A percentile compares a stretch with the other conserved stretches of the same genome.
Conservation (phyloP, 2,797 vertebrate species). For the Malurus leucopterus region DNA sequence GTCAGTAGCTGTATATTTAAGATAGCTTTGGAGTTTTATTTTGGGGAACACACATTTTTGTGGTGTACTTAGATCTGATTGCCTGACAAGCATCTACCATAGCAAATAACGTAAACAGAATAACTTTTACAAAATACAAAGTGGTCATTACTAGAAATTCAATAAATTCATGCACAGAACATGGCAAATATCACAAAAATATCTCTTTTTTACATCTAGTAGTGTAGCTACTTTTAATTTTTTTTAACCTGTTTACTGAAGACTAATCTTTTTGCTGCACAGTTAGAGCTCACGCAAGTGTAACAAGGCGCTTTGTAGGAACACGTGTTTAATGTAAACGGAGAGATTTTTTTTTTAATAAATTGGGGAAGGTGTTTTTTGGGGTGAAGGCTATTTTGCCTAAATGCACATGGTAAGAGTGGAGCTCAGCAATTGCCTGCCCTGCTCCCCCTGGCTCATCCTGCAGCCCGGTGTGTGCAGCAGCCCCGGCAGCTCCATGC, state of each 20-base stretch:
- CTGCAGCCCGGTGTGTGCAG: not conserved
- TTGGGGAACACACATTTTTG: slow-evolving; percentile 33
- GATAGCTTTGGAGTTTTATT: slow-evolving; percentile 46
- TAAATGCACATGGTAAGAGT: not conserved
- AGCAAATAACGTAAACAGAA: slow-evolving; percentile 33
- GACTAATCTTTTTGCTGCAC: not conserved
- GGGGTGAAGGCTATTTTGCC: not conserved
- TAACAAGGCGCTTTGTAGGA: not conserved
- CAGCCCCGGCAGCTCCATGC: not conserved
- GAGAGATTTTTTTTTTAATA: not conserved
- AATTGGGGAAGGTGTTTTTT: not conserved
- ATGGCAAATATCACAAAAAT: slow-evolving; percentile 8
- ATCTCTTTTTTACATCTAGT: not conserved
- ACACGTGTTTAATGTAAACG: not conserved
- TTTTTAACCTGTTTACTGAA: not conserved
- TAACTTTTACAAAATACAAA: slow-evolving; percentile 15
- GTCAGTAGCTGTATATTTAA: slow-evolving; percentile 57
- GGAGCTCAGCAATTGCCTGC: not conserved
- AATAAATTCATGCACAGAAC: slow-evolving; percentile 5
- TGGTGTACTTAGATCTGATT: slow-evolving; percentile 8
- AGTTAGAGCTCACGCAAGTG: not conserved
- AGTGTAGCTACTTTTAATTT: not conserved
- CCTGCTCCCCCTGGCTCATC: not conserved
- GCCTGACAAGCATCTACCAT: slow-evolving; percentile 18
- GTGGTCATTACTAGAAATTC: not conserved